Evolutionary conservation across 2,113 vertebrate genomes (phyloP).

Genomic region (Bos javanicus): DNA sequence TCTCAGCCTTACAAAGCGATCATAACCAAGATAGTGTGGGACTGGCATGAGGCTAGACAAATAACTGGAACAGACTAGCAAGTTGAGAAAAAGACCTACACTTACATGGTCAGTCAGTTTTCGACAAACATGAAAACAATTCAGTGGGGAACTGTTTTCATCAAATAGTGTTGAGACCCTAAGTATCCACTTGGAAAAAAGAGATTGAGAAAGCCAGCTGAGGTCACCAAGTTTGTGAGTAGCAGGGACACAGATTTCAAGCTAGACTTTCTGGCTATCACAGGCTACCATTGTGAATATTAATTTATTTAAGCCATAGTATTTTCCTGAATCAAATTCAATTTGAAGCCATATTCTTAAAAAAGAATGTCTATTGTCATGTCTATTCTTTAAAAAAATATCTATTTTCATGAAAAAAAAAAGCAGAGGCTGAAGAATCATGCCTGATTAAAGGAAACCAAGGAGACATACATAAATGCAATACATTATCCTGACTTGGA

Average conservation of each 20-base stretch:
- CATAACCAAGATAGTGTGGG: background rate
- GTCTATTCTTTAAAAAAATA: background rate
- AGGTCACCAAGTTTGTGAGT: background rate
- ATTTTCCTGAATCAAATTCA: constrained; percentile 13
- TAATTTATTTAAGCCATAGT: background rate
- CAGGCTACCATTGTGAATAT: background rate
- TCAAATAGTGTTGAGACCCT: background rate
- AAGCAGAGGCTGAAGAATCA: background rate
- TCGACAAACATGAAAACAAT: background rate
- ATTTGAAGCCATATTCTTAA: background rate
- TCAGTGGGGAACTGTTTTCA: background rate
- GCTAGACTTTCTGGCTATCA: background rate
- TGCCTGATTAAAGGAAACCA: background rate
- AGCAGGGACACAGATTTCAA: background rate
- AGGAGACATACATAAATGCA: background rate
- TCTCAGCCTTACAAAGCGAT: background rate
- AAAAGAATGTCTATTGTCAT: background rate
- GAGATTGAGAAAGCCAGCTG: background rate
- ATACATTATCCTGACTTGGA: background rate
- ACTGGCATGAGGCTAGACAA: background rate
- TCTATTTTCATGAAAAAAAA: background rate
- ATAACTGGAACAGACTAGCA: background rate
- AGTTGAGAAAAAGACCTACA: background rate
- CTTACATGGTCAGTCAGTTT: background rate
- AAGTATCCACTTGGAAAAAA: background rate